A percentile compares a stretch with the other conserved stretches of the same genome.
Conservation (phyloP, 2,888 invertebrate genomes). For the Tineola bisselliella region DNA sequence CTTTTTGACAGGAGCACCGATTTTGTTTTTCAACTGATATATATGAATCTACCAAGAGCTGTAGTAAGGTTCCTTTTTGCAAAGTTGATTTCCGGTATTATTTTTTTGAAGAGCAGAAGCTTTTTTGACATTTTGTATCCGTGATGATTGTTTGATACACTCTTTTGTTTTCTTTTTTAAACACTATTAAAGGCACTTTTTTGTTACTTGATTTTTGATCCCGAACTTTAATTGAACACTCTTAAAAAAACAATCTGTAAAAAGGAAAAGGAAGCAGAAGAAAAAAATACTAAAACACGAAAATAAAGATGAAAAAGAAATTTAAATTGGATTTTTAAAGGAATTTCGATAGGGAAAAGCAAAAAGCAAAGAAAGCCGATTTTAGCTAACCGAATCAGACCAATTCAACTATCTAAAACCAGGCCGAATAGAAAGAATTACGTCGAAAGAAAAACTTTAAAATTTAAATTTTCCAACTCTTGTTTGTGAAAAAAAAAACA, state of each 20-base stretch:
- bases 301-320: slow-evolving; percentile 8
- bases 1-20: slow-evolving; percentile 28
- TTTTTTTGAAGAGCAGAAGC: slow-evolving; percentile 57
- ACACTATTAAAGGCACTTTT: slow-evolving; percentile 48
- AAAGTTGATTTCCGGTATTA: slow-evolving; percentile 60
- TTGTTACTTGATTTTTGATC: slow-evolving; percentile 43
- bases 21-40: slow-evolving; percentile 45
- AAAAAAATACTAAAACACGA: slow-evolving; percentile 30
- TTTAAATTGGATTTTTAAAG: not conserved
- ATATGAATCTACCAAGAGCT: slow-evolving; percentile 52
- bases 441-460: slow-evolving; percentile 20
- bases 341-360: too few relatives aligned
- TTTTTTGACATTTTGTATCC: slow-evolving; percentile 67
- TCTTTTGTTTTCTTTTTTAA: slow-evolving; percentile 38
- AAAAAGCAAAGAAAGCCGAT: slow-evolving; percentile 22
- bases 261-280: slow-evolving; percentile 48
- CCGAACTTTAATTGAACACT: slow-evolving; percentile 26
- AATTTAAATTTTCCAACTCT: slow-evolving; percentile 26
- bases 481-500: not conserved
- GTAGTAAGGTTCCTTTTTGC: slow-evolving; percentile 59
- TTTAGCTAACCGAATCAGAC: slow-evolving; percentile 44
- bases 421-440: slow-evolving; percentile 27
- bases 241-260: slow-evolving; percentile 51
- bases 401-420: slow-evolving; percentile 51
- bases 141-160: slow-evolving; percentile 36